These are phyloP conservation scores for Drosophila demipolita DNA, from an alignment of 2,888 invertebrate genomes.

Conservation along the genomic window DNA sequence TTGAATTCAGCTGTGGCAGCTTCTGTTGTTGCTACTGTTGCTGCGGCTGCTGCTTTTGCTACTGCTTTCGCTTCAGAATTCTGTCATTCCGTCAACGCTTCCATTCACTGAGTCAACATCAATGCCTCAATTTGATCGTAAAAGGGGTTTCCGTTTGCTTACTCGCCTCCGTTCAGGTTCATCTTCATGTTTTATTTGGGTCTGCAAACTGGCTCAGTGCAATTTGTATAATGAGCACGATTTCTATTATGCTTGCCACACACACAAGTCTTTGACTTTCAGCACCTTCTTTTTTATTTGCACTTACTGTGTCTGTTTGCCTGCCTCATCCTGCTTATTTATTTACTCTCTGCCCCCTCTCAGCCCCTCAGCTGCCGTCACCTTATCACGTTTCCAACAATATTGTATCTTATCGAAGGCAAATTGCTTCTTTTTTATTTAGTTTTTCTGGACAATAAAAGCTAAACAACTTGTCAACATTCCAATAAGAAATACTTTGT, in stretches of 20 bases:
- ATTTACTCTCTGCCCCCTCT: slow-evolving; percentile 2
- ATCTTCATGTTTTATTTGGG: slow-evolving; percentile 4
- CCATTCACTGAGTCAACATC: slow-evolving; percentile 33
- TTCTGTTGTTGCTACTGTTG: slow-evolving; percentile 21
- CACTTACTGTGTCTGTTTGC: slow-evolving; percentile 8
- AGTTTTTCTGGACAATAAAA: not conserved
- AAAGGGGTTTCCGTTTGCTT: slow-evolving; percentile 24
- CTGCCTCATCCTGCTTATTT: not conserved
- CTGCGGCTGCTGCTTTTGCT: slow-evolving; percentile 28
- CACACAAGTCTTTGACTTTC: slow-evolving; percentile 71
- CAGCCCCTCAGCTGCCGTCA: not conserved
- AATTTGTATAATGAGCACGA: slow-evolving; percentile 79
- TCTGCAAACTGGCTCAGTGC: slow-evolving; percentile 49
- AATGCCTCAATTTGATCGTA: slow-evolving; percentile 24
- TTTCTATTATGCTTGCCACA: slow-evolving; percentile 64
- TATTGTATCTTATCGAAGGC: slow-evolving; percentile 20
- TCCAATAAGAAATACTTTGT: not conserved
- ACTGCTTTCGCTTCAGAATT: slow-evolving; percentile 18
- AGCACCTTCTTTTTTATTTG: slow-evolving; percentile 56
- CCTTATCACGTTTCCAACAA: slow-evolving; percentile 17
- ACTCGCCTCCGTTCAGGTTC: not conserved
- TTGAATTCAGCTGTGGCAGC: slow-evolving; percentile 52
- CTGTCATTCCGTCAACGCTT: slow-evolving; percentile 52
- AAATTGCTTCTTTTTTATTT: slow-evolving; percentile 7
- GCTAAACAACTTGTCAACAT: not conserved